Percentiles rank a stretch among this genome's conserved stretches.
Evolutionary conservation across 2,797 vertebrate genomes (phyloP).

Genomic region (Manis crassicaudata): DNA sequence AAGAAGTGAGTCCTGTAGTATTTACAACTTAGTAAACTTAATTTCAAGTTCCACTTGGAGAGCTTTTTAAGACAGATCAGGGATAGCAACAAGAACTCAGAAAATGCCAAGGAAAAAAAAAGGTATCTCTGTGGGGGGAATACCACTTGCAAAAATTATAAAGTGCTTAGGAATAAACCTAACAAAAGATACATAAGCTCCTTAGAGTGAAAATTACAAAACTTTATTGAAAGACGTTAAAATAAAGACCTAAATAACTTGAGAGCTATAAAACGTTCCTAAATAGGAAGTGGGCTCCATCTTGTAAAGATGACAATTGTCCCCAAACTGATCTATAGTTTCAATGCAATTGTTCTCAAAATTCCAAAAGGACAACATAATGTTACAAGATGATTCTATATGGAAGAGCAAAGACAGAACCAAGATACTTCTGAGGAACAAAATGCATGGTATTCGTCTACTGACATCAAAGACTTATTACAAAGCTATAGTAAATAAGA

Average conservation of each 20-base stretch:
- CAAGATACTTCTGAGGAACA: neutral
- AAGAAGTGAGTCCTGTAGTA: neutral
- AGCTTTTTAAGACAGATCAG: neutral
- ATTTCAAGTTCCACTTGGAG: neutral
- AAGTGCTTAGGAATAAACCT: neutral
- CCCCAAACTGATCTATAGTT: neutral
- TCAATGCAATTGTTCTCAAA: neutral
- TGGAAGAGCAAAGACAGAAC: neutral
- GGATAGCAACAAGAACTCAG: neutral
- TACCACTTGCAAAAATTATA: neutral
- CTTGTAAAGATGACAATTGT: neutral
- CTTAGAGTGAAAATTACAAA: neutral
- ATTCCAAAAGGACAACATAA: neutral
- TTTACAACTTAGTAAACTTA: neutral
- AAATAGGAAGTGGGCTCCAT: neutral
- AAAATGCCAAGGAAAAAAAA: neutral
- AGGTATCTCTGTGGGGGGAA: accelerated
- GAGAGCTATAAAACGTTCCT: neutral
- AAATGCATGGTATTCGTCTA: neutral
- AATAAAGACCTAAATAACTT: neutral
- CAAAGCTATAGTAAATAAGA: neutral
- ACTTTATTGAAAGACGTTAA: neutral
- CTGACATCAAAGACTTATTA: neutral
- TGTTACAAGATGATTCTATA: neutral
- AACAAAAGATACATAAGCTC: neutral